Base-by-base conservation (phyloP, 1,140 invertebrate species). In the Stenopsyche tienmushanensis region DNA sequence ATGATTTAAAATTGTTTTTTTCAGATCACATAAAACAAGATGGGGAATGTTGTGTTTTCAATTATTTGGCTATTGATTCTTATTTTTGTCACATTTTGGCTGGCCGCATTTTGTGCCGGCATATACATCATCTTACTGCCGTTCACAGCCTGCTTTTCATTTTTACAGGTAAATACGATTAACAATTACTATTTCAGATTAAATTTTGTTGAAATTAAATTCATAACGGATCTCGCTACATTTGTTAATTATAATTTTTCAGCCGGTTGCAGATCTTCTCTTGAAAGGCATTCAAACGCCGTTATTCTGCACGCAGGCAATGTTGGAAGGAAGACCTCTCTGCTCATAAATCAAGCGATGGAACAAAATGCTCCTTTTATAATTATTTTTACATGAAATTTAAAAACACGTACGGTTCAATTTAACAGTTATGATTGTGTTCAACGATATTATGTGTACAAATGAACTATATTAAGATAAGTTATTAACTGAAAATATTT, bases 31-130 rank as follows among this genome's bases (percentile, higher is more conserved):
- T n/a, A n/a, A n/a, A n/a, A n/a, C n/a, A 70, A 65, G 9, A 81
- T 81, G 80, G 79, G 74, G 18, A 81, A 80, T 72, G 69, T 78
- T 8, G 26, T 89, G 9, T 89, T 86, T 82, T 86, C 86, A 44
- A 80, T 93, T 26, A 80, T 93, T 60, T 93, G 91, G 91, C 80
- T 92, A 0, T 71, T 93, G 5, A 83, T 93, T 59, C 80, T 93
- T n/a, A 83, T 92, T 67, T 83, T 92, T 62, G 75, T 92, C 53
- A 84, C 84, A 9, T 88, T 90, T 73, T 86, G 86, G 75, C 78
- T 92, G 21, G 90, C 88, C 10, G 83, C 83, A 39, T 80, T 93
- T 66, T 90, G 88, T 75, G 88, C 90, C 1, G 81, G 83, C 41
- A 80, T 86, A 66, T 93, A 91, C 77, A 89, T 93, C 39, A 71